phyloP scores from a whole-genome alignment of 2,113 vertebrate genomes.

The Nothoprocta perdicaria region DNA sequence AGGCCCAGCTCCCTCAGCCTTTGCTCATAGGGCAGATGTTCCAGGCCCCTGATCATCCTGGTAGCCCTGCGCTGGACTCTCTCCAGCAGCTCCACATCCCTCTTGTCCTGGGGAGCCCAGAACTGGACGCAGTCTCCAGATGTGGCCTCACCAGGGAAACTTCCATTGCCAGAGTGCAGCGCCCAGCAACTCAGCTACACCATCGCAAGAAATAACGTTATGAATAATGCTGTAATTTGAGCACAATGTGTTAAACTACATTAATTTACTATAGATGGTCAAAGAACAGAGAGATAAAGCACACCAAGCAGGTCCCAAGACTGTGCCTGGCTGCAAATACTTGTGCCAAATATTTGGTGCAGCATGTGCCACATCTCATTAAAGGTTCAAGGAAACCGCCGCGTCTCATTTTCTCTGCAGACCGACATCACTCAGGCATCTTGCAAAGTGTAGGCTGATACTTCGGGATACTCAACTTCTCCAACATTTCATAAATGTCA shows the following conservation, averaged over 20 bases:
- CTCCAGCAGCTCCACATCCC: no score
- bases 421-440: neutral
- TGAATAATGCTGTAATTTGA: neutral
- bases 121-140: no score
- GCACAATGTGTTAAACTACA: neutral
- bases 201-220: neutral
- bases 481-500: neutral
- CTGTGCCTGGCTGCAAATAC: neutral
- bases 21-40: no score
- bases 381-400: conserved; percentile 11
- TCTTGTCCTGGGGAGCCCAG: no score
- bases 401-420: conserved; percentile 20
- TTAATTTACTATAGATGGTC: neutral
- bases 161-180: neutral
- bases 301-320: neutral
- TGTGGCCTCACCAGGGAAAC: no score
- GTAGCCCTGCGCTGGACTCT: no score
- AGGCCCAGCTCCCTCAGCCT: no score
- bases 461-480: neutral
- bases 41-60: no score
- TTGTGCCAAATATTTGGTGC: neutral
- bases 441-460: neutral
- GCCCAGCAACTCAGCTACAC: neutral
- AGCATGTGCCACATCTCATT: neutral
- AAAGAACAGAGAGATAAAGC: neutral